These are phyloP conservation scores for Drosophila melanica DNA, from an alignment of 1,140 invertebrate genomes.

Conservation along the genomic window DNA sequence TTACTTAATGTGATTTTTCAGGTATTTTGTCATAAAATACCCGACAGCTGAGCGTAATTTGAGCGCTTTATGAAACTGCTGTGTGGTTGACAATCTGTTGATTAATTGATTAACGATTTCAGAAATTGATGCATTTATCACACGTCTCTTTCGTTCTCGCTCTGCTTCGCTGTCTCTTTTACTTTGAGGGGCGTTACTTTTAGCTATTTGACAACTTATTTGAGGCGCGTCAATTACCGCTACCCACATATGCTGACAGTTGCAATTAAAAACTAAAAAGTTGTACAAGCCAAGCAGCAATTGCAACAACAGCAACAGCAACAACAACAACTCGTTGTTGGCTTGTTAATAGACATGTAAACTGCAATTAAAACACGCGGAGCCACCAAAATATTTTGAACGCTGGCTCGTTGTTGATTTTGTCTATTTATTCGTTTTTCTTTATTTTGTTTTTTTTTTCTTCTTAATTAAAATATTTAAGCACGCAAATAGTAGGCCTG, in stretches of 20 bases:
- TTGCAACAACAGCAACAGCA: slow-evolving; percentile 22
- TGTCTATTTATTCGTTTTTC: slow-evolving; percentile 15
- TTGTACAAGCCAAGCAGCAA: slow-evolving; percentile 21
- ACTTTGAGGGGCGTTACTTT: slow-evolving; percentile 28
- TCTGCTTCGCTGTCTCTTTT: background rate
- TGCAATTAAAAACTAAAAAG: slow-evolving; percentile 53
- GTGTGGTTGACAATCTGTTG: slow-evolving; percentile 46
- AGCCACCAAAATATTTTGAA: slow-evolving; percentile 69
- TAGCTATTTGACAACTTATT: slow-evolving; percentile 53
- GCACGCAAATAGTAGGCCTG: slow-evolving; percentile 76
- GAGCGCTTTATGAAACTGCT: slow-evolving; percentile 34
- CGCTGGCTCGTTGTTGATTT: slow-evolving; percentile 32
- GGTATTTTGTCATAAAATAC: slow-evolving; percentile 54
- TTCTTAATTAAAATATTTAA: slow-evolving; percentile 80
- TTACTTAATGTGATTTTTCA: slow-evolving; percentile 30
- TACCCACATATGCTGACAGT: slow-evolving; percentile 51
- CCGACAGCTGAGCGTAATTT: slow-evolving; percentile 49
- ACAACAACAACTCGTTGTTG: slow-evolving; percentile 17
- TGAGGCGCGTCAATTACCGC: slow-evolving; percentile 49
- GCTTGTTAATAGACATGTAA: slow-evolving; percentile 79
- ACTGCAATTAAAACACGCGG: slow-evolving; percentile 78
- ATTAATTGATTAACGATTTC: slow-evolving; percentile 48
- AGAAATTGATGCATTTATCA: slow-evolving; percentile 41
- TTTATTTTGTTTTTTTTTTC: slow-evolving; percentile 27
- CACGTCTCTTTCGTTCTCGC: background rate